phyloP scores from a whole-genome alignment of 1,140 invertebrate species.

The Drosophila oshimai region DNA sequence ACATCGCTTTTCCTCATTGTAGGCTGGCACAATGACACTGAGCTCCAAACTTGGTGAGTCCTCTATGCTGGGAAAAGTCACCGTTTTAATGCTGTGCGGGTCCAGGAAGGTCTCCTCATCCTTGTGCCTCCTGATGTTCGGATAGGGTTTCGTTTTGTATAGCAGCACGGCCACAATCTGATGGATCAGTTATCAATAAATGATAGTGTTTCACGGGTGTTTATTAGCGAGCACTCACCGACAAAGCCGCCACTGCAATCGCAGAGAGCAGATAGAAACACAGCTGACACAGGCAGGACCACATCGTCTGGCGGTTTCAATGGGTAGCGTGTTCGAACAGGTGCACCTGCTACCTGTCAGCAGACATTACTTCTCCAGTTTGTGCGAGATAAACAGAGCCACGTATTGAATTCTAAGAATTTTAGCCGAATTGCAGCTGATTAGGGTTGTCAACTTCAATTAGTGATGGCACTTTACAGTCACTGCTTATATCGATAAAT shows the following conservation, averaged over 20 bases:
- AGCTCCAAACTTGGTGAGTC: conserved; percentile 89
- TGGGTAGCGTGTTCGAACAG: neutral
- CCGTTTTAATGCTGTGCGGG: conserved; percentile 84
- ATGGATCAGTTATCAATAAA: neutral
- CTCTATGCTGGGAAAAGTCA: conserved; percentile 89
- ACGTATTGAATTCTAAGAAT: conserved; percentile 51
- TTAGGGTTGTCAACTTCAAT: conserved; percentile 7
- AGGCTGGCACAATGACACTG: conserved; percentile 97
- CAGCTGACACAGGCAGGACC: conserved; percentile 36
- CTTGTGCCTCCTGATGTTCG: conserved; percentile 86
- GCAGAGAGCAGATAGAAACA: conserved; percentile 38
- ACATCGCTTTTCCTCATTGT: conserved; percentile 96
- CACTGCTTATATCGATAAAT: neutral
- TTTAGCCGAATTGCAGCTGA: conserved; percentile 34
- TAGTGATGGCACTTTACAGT: neutral
- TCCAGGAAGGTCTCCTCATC: conserved; percentile 91
- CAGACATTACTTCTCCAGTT: conserved; percentile 53
- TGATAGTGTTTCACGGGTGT: conserved; percentile 3
- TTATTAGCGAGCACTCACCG: conserved; percentile 37
- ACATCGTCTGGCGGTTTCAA: conserved; percentile 30
- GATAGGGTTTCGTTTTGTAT: conserved; percentile 86
- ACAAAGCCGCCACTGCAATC: conserved; percentile 3
- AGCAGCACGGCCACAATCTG: conserved; percentile 86
- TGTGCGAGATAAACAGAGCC: conserved; percentile 29
- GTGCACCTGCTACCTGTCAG: conserved; percentile 33